Conservation (phyloP, 2,113 vertebrate species). For the Dissostichus mawsoni region DNA sequence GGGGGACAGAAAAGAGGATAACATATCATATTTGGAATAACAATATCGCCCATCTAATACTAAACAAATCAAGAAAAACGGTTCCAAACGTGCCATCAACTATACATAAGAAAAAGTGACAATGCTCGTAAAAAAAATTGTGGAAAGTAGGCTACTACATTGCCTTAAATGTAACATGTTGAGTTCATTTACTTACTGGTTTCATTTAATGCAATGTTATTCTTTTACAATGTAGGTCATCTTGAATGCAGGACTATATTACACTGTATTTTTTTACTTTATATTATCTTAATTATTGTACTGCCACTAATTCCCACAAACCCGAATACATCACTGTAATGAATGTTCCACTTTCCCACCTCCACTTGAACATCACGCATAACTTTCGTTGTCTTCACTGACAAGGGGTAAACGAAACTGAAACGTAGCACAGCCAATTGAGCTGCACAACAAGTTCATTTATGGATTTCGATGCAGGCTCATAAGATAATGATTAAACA, state of each 20-base stretch:
- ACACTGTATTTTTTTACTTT: neutral
- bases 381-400: slow-evolving; percentile 25
- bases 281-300: too few relatives aligned
- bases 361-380: slow-evolving; percentile 2
- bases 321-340: neutral
- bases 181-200: too few relatives aligned
- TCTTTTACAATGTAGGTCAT: neutral
- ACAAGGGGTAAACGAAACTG: slow-evolving; percentile 70
- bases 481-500: neutral
- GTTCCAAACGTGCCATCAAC: neutral
- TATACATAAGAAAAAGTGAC: neutral
- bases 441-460: neutral
- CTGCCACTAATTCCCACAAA: neutral
- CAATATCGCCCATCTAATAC: neutral
- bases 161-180: neutral
- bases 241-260: neutral
- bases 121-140: neutral
- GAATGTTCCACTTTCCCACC: neutral
- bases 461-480: neutral
- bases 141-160: neutral
- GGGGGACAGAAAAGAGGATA: neutral
- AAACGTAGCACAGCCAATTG: slow-evolving; percentile 23
- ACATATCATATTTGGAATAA: neutral
- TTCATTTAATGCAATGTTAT: neutral
- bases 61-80: neutral